Conservation (phyloP, 2,113 vertebrate species). For the Istiophorus platypterus region DNA sequence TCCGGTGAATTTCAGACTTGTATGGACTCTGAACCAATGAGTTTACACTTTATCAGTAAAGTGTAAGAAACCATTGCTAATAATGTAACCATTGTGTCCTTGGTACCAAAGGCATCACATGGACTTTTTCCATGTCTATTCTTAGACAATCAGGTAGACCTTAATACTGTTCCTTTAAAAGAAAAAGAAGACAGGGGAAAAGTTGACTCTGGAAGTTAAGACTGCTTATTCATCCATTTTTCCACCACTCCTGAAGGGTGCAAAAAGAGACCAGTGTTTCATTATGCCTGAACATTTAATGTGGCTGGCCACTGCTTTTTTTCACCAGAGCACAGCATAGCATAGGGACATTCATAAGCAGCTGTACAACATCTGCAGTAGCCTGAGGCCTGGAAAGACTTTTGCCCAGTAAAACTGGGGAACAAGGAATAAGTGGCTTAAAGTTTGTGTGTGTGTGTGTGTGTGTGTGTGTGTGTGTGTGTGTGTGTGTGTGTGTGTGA, state of each 20-base stretch:
- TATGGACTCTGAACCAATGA: too few relatives aligned
- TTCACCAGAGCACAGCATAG: constrained; percentile 21
- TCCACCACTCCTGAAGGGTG: constrained; percentile 16
- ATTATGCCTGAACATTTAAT: constrained; percentile 43
- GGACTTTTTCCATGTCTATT: too few relatives aligned
- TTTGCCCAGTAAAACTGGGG: constrained; percentile 34
- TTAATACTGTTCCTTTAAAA: constrained; percentile 28
- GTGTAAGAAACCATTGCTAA: too few relatives aligned
- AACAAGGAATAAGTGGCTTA: constrained; percentile 41
- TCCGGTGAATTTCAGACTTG: too few relatives aligned
- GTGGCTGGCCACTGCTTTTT: constrained; percentile 32
- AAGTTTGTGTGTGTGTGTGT: constrained; percentile 19
- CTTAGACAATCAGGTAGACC: constrained; percentile 1
- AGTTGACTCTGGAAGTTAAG: constrained; percentile 26
- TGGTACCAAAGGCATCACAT: background rate
- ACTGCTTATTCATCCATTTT: constrained; percentile 48
- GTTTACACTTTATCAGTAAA: too few relatives aligned
- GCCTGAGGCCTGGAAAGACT: constrained; percentile 48
- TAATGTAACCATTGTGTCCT: background rate
- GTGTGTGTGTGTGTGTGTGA: background rate
- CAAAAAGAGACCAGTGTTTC: constrained; percentile 57
- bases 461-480: background rate
- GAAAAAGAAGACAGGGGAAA: constrained; percentile 6
- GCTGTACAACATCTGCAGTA: constrained; percentile 33
- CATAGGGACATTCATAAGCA: constrained; percentile 48